A percentile compares a stretch with the other conserved stretches of the same genome.
Conservation (phyloP, 1,140 invertebrate species). For the Hyles euphorbiae region DNA sequence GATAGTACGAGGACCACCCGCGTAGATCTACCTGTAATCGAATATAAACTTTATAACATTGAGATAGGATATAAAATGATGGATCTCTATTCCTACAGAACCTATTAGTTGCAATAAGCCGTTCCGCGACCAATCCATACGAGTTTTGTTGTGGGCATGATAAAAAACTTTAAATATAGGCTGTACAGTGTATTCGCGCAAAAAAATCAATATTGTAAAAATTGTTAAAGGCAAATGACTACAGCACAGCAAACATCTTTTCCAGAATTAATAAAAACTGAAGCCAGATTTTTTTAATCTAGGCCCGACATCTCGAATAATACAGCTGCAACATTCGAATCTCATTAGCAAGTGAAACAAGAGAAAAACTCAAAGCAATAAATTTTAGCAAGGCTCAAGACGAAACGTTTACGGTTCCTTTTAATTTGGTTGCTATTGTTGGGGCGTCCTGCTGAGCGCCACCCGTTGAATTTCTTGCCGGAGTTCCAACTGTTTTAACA, state of each 20-base stretch:
- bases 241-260: conserved; percentile 28
- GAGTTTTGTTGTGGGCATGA: too few species aligned
- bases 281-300: conserved; percentile 52
- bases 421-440: conserved; percentile 73
- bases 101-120: conserved; percentile 40
- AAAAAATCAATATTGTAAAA: conserved; percentile 24
- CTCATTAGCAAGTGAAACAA: conserved; percentile 69
- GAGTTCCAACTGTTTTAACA: conserved; percentile 66
- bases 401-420: conserved; percentile 70
- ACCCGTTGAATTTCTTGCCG: conserved; percentile 60
- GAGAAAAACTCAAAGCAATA: conserved; percentile 66
- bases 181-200: conserved; percentile 4
- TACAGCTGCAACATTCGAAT: conserved; percentile 65
- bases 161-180: too few species aligned
- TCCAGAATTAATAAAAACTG: conserved; percentile 23
- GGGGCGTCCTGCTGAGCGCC: conserved; percentile 61
- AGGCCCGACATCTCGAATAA: conserved; percentile 47
- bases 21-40: conserved; percentile 45
- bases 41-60: conserved; percentile 60
- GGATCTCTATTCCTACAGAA: conserved; percentile 23
- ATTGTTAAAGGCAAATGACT: conserved; percentile 20
- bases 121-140: conserved; percentile 28
- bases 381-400: conserved; percentile 71
- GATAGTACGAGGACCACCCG: conserved; percentile 65
- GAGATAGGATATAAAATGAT: conserved; percentile 43